phyloP scores from a whole-genome alignment of 2,797 vertebrate species.

The Serranus cabrilla region DNA sequence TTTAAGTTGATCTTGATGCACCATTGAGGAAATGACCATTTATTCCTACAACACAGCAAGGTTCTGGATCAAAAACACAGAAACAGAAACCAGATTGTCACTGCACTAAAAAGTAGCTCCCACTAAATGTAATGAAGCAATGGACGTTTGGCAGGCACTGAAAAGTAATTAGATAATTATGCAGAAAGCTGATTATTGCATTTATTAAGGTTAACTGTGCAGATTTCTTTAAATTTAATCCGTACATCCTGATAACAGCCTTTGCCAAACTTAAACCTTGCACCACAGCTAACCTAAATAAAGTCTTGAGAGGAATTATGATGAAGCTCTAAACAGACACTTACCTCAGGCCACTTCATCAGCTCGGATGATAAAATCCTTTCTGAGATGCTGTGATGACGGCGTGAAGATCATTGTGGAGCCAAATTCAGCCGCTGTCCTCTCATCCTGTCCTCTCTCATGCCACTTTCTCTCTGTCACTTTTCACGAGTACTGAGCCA shows the following conservation, averaged over 20 bases:
- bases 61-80: background rate
- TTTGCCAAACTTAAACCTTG: background rate
- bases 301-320: background rate
- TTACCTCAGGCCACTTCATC: slow-evolving; percentile 58
- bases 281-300: background rate
- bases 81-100: background rate
- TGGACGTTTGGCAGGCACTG: too few species aligned
- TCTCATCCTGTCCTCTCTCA: too few species aligned
- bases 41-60: background rate
- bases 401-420: background rate
- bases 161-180: too few species aligned
- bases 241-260: background rate
- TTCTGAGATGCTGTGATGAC: background rate
- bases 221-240: background rate
- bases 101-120: background rate
- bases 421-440: slow-evolving; percentile 4
- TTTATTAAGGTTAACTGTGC: too few species aligned
- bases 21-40: background rate
- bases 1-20: too few species aligned
- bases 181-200: too few species aligned
- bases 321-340: slow-evolving; percentile 20
- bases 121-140: too few species aligned
- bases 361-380: slow-evolving; percentile 18
- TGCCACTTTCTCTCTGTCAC: slow-evolving; percentile 24
- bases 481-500: slow-evolving; percentile 13